phyloP scores from a whole-genome alignment of 2,888 invertebrate species.

The Ephialtes manifestator region DNA sequence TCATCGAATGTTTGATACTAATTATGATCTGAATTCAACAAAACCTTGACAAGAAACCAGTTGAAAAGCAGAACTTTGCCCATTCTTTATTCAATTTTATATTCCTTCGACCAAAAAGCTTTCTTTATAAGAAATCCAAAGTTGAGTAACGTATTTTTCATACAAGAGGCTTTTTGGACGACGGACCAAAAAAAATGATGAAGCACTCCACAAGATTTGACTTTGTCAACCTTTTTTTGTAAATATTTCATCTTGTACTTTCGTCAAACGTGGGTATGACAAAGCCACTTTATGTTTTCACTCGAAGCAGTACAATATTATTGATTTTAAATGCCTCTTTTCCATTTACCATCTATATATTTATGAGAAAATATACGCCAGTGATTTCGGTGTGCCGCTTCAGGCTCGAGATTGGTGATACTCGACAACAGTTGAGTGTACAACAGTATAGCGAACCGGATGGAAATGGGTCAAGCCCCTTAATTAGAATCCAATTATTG shows the following conservation, averaged over 20 bases:
- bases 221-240: no score
- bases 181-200: no score
- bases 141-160: no score
- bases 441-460: conserved; percentile 24
- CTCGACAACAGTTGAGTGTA: conserved; percentile 23
- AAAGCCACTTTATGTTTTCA: background rate
- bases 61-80: no score
- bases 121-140: no score
- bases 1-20: no score
- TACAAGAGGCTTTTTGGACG: no score
- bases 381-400: background rate
- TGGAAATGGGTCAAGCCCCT: conserved; percentile 79
- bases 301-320: background rate
- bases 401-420: conserved; percentile 6
- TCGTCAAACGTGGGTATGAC: background rate
- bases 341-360: background rate
- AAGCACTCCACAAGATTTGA: no score
- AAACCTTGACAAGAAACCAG: no score
- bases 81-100: no score
- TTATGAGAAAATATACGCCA: conserved; percentile 7
- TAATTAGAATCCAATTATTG: conserved; percentile 82
- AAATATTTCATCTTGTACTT: background rate
- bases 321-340: background rate
- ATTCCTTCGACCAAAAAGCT: no score
- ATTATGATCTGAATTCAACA: no score